Evolutionary conservation across 2,888 invertebrate genomes (phyloP).

Genomic region (Apodemia hepburni): DNA sequence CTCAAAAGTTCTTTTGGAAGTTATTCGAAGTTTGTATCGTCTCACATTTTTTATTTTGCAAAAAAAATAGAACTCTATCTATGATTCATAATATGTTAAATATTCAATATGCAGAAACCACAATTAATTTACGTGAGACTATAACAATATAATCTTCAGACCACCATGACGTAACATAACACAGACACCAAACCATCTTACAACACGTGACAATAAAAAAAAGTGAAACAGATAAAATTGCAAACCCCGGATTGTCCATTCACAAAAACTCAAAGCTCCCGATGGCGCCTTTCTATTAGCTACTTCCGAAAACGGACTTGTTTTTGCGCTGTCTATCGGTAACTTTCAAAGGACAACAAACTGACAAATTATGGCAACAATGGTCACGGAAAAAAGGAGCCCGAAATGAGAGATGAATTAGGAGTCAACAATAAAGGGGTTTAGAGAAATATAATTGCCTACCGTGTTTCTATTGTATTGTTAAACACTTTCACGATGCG

Average conservation of each 20-base stretch:
- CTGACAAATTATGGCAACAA: conserved; percentile 72
- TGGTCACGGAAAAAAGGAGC: conserved; percentile 44
- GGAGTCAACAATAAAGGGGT: conserved; percentile 29
- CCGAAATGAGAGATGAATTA: conserved; percentile 40
- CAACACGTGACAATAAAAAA: neutral
- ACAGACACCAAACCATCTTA: neutral
- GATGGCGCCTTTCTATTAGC: conserved; percentile 75
- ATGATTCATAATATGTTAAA: too few relatives aligned
- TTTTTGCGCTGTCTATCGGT: conserved; percentile 63
- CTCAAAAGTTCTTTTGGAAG: too few relatives aligned
- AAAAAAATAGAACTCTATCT: too few relatives aligned
- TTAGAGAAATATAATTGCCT: conserved; percentile 12
- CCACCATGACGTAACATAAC: conserved; percentile 1
- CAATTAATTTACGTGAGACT: neutral
- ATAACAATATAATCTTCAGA: neutral
- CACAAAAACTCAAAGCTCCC: conserved; percentile 55
- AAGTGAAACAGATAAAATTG: neutral
- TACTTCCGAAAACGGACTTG: conserved; percentile 67
- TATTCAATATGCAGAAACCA: too few relatives aligned
- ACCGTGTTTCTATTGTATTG: neutral
- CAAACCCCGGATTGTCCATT: conserved; percentile 4
- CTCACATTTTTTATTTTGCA: too few relatives aligned
- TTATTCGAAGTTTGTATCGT: too few relatives aligned
- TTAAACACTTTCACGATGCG: neutral
- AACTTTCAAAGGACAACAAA: conserved; percentile 63